Conservation (phyloP, 1,140 invertebrate genomes). For the Nomia melanderi region DNA sequence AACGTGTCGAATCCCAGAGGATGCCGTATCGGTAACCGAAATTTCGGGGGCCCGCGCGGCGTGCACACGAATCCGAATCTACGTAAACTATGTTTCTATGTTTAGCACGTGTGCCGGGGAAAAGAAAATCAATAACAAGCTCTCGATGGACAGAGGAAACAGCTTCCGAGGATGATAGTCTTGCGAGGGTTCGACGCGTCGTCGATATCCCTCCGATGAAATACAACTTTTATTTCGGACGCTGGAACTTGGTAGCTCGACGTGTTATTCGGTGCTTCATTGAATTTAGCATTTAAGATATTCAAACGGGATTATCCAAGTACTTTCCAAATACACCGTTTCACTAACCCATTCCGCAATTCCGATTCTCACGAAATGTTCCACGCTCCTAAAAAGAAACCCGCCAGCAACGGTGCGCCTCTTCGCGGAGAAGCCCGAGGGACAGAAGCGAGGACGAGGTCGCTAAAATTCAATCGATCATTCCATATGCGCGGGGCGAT, state of each 20-base stretch:
- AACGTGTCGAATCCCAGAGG: conserved; percentile 42
- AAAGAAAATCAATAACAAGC: not conserved
- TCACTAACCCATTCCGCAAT: no score
- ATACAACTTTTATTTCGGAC: no score
- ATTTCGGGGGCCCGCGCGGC: conserved; percentile 23
- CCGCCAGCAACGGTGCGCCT: no score
- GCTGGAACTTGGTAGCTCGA: no score
- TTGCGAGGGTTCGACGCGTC: not conserved
- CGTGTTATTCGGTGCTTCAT: no score
- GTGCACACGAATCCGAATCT: conserved; percentile 1
- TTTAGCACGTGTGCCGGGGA: not conserved
- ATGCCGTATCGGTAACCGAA: conserved; percentile 22
- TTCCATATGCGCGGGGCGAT: not conserved
- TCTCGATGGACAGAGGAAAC: not conserved
- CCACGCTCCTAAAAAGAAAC: no score
- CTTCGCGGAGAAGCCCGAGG: no score
- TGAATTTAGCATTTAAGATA: no score
- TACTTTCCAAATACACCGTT: no score
- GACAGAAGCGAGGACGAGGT: not conserved
- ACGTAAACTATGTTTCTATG: not conserved
- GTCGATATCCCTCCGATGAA: not conserved
- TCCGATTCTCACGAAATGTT: no score
- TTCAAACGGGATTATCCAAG: no score
- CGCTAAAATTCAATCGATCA: not conserved
- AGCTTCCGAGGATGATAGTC: not conserved